These are phyloP conservation scores for Lordiphosa stackelbergi DNA, from an alignment of 1,140 invertebrate species.

Conservation along the genomic window DNA sequence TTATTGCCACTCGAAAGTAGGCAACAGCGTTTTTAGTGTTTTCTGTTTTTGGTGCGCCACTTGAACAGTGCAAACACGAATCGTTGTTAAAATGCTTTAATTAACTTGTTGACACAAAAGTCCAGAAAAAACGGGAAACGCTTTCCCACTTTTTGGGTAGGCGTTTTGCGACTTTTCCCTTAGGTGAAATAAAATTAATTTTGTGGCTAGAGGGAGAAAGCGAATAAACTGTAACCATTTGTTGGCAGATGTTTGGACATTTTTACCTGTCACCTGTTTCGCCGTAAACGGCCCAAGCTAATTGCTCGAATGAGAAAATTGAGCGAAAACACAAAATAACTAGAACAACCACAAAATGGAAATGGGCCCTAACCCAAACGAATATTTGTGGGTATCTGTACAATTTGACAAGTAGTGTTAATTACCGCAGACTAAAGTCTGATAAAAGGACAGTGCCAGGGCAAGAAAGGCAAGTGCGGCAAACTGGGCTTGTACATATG, in stretches of 20 bases:
- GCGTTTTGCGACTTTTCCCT: conserved; percentile 27
- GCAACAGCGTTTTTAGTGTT: not conserved
- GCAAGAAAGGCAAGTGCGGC: no score
- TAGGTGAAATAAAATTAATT: conserved; percentile 64
- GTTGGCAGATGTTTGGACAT: conserved; percentile 23
- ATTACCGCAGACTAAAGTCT: conserved; percentile 27
- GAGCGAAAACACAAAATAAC: conserved; percentile 33
- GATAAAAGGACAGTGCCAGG: conserved; percentile 1
- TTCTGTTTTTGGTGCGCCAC: not conserved
- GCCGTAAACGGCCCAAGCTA: conserved; percentile 34
- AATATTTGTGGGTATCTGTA: conserved; percentile 7
- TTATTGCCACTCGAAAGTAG: conserved; percentile 21
- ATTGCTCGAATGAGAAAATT: conserved; percentile 51
- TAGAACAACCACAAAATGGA: not conserved
- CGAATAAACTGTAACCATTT: not conserved
- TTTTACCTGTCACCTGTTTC: conserved; percentile 52
- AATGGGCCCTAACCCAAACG: not conserved
- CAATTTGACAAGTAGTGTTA: conserved; percentile 50
- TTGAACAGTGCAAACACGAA: conserved; percentile 35
- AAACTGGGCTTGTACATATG: no score
- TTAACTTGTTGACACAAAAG: conserved; percentile 69
- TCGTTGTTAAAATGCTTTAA: conserved; percentile 70
- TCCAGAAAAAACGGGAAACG: conserved; percentile 15
- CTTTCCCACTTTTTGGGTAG: conserved; percentile 21
- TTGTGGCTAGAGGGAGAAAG: not conserved